Evolutionary conservation across 2,888 invertebrate genomes (phyloP), one percentile per base, ranked within the genome.

Genomic region (Eustalomyia histrio): DNA sequence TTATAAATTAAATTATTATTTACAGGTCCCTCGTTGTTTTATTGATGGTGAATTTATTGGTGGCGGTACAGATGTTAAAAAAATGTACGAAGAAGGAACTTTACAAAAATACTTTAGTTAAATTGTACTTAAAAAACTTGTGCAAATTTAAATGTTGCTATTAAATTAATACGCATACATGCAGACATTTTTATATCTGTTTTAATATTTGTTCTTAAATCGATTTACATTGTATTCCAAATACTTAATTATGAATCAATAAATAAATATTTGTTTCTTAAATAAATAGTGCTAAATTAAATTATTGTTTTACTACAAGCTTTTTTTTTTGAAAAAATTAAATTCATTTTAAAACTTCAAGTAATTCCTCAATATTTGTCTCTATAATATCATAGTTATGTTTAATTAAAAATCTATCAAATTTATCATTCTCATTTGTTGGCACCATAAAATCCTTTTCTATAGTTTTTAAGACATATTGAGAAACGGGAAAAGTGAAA

Each of bases 11-110:
- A 24, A 57, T 21, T 17, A 47, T 47, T 57, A 18, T 57, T 83
- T 76, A 50, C 35, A 97, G 95, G 97, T 99, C 2, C 99, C 99
- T 0, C 93, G 98, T 87, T 97, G 99, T 2, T 99, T 99, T 90
- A 94, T 99, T 50, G 94, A 97, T 86, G 97, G 97, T 2, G 94
- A 94, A 88, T 99, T 95, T 88, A 92, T 99, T 74, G 99, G 99
- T 6, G 99, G 98, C 47, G 98, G 98, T 2, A 94, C 95, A 3
- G 99, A 99, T 87, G 95, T 97, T 0, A 95, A 95, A 87, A 92
- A 93, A 47, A 89, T 97, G 84, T 92, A 93, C 83, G 94, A 95
- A 60, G 92, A 91, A 67, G 97, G 97, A 65, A 93, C 95, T 88
- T 91, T 97, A 29, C 91, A 92, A 84, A 91, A 92, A 53, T 90